Percentiles rank a stretch among this genome's conserved stretches.
These are phyloP conservation scores for Conus ventricosus DNA, from an alignment of 1,140 invertebrate species.

Conservation along the genomic window DNA sequence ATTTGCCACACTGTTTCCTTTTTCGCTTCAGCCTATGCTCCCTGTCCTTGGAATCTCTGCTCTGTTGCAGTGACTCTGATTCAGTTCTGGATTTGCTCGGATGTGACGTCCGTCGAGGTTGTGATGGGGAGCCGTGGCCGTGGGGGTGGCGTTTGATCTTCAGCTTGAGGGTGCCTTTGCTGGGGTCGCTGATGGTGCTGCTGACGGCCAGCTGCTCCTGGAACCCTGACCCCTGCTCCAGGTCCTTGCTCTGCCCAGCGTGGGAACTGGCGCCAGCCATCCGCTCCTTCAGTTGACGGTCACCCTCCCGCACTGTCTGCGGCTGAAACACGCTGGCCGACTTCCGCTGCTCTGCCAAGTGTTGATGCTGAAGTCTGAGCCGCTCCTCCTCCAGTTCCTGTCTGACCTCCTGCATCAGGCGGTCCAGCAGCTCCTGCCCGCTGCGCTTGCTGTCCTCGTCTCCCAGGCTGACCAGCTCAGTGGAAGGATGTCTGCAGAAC, in stretches of 20 bases:
- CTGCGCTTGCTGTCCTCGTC: conserved; percentile 55
- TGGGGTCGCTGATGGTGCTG: conserved; percentile 68
- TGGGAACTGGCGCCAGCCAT: no score
- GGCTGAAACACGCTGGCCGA: no score
- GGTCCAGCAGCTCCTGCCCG: conserved; percentile 69
- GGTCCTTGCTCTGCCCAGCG: conserved; percentile 45
- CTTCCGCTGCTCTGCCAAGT: conserved; percentile 3
- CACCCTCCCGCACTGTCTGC: no score
- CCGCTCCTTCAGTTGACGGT: neutral
- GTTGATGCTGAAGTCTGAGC: conserved; percentile 7
- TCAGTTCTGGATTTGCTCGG: conserved; percentile 43
- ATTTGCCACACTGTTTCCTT: conserved; percentile 52
- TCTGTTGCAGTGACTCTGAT: conserved; percentile 37
- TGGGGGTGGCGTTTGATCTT: conserved; percentile 64
- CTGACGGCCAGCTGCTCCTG: conserved; percentile 61
- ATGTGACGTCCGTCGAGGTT: conserved; percentile 30
- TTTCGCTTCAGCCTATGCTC: conserved; percentile 49
- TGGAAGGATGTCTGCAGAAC: conserved; percentile 49
- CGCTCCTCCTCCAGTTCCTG: conserved; percentile 36
- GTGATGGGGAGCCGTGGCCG: conserved; percentile 32
- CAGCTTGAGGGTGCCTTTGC: conserved; percentile 70
- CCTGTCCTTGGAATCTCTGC: conserved; percentile 26
- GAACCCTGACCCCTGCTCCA: conserved; percentile 27
- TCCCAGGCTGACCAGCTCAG: conserved; percentile 44
- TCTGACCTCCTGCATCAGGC: conserved; percentile 62